These are phyloP conservation scores for Nautilus pompilius DNA, from an alignment of 1,140 invertebrate genomes.

Conservation along the genomic window DNA sequence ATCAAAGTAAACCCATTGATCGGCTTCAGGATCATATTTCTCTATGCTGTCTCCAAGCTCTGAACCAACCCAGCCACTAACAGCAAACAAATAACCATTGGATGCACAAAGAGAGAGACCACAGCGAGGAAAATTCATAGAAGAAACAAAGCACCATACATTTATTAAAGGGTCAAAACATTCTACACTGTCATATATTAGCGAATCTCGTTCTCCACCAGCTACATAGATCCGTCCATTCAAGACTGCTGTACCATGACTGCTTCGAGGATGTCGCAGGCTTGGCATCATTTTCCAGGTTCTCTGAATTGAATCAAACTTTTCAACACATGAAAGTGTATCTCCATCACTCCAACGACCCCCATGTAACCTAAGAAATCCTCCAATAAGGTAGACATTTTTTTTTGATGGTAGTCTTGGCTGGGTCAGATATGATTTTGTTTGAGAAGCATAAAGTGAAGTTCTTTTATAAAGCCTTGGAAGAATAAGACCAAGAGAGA, in stretches of 20 bases:
- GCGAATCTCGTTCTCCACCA: conserved; percentile 68
- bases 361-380: conserved; percentile 49
- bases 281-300: conserved; percentile 26
- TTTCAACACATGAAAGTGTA: conserved; percentile 31
- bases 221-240: conserved; percentile 37
- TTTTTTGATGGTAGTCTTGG: conserved; percentile 57
- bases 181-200: conserved; percentile 85
- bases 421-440: conserved; percentile 21
- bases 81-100: conserved; percentile 78
- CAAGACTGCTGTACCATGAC: conserved; percentile 28
- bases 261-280: conserved; percentile 28
- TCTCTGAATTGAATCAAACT: conserved; percentile 31
- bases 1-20: conserved; percentile 73
- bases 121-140: conserved; percentile 77
- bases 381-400: conserved; percentile 49
- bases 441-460: not conserved
- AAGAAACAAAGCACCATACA: conserved; percentile 63
- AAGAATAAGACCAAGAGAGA: not conserved
- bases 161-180: conserved; percentile 73
- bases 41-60: conserved; percentile 87
- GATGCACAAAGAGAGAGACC: conserved; percentile 84
- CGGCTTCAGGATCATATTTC: conserved; percentile 74
- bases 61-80: conserved; percentile 89
- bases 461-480: not conserved
- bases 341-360: conserved; percentile 50